A percentile compares a stretch with the other conserved stretches of the same genome.
Evolutionary conservation across 2,888 invertebrate genomes (phyloP).

Genomic region (Esperia sulphurella): DNA sequence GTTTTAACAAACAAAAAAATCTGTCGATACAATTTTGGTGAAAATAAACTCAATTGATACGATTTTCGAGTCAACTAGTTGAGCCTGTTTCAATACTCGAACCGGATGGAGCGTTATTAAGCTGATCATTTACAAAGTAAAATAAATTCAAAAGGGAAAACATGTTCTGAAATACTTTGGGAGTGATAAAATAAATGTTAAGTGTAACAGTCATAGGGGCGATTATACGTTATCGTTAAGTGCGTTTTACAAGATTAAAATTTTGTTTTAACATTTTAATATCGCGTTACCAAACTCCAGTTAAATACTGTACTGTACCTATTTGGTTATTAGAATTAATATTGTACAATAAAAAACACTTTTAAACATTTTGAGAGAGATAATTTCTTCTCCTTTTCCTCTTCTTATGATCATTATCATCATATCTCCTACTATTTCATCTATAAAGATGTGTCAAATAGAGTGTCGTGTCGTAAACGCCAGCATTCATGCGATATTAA

Average conservation of each 20-base stretch:
- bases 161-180: neutral
- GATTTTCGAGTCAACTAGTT: conserved; percentile 63
- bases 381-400: too few species aligned
- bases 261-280: conserved; percentile 5
- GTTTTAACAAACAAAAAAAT: conserved; percentile 2
- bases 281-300: neutral
- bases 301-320: neutral
- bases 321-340: too few species aligned
- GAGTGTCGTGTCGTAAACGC: too few species aligned
- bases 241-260: neutral
- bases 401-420: too few species aligned
- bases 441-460: too few species aligned
- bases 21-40: conserved; percentile 3
- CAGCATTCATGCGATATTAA: too few species aligned
- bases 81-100: conserved; percentile 64
- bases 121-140: conserved; percentile 66
- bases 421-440: too few species aligned
- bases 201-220: neutral
- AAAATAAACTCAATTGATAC: conserved; percentile 53
- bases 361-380: too few species aligned
- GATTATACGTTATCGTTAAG: neutral
- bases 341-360: too few species aligned
- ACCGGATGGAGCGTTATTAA: conserved; percentile 60
- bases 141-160: conserved; percentile 26
- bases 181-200: neutral